These are phyloP conservation scores for Drosophila navojoa DNA, from an alignment of 1,140 invertebrate genomes.

Conservation along the genomic window DNA sequence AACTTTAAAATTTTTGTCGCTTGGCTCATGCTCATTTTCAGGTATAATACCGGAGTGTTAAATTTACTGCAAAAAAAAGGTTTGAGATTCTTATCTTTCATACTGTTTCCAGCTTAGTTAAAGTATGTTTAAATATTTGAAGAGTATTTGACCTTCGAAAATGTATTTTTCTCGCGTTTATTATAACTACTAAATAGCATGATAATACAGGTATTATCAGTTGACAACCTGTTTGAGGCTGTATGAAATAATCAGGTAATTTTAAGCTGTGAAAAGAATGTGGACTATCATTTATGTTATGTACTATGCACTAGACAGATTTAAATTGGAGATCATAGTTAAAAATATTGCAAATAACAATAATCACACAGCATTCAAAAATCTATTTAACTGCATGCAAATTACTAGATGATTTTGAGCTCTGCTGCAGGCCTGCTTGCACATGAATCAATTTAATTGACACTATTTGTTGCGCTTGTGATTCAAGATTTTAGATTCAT, in stretches of 20 bases:
- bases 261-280: neutral
- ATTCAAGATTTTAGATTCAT: conserved; percentile 23
- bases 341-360: neutral
- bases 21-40: neutral
- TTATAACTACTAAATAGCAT: neutral
- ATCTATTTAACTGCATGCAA: conserved; percentile 8
- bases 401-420: conserved; percentile 44
- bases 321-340: neutral
- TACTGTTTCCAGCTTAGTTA: neutral
- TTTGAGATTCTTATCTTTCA: neutral
- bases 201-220: conserved; percentile 1
- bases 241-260: neutral
- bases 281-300: neutral
- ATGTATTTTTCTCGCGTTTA: neutral
- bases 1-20: neutral
- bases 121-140: neutral
- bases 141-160: neutral
- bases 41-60: neutral
- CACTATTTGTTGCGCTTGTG: conserved; percentile 22
- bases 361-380: conserved; percentile 6
- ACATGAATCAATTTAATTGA: conserved; percentile 46
- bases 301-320: conserved; percentile 1
- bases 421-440: conserved; percentile 16
- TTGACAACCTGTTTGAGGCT: neutral
- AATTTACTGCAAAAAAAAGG: too few relatives aligned